These are phyloP conservation scores for Coregonus clupeaformis DNA, from an alignment of 2,113 vertebrate species.

Conservation along the genomic window DNA sequence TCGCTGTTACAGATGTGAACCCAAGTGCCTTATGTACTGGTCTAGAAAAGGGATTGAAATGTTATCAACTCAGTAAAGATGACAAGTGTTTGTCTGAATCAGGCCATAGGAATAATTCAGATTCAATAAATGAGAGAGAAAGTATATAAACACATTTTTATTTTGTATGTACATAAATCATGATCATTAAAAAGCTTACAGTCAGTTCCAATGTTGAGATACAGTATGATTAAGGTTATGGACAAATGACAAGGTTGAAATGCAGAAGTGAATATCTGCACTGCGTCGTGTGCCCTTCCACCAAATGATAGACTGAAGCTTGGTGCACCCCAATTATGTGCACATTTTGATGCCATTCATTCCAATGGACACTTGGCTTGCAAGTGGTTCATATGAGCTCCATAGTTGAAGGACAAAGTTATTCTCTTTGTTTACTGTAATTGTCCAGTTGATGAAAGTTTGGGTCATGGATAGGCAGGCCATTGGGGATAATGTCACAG, in stretches of 20 bases:
- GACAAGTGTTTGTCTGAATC: not conserved
- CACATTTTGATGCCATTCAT: not conserved
- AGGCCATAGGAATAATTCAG: no score
- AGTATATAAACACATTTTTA: constrained; percentile 32
- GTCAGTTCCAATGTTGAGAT: not conserved
- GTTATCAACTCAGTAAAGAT: constrained; percentile 13
- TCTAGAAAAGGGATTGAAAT: not conserved
- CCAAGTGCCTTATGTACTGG: not conserved
- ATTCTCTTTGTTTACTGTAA: not conserved
- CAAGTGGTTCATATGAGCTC: not conserved
- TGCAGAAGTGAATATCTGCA: not conserved
- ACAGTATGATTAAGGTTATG: not conserved
- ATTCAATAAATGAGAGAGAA: not conserved
- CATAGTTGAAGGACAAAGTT: not conserved
- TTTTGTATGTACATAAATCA: constrained; percentile 49
- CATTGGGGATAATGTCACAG: not conserved
- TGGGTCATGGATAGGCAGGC: not conserved
- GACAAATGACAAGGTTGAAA: not conserved
- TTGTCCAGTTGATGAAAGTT: not conserved
- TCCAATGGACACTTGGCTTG: not conserved
- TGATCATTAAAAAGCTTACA: not conserved
- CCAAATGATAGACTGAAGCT: not conserved
- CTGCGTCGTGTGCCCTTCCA: not conserved
- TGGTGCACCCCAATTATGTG: not conserved
- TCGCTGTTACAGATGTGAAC: not conserved